phyloP scores from a whole-genome alignment of 1,140 invertebrate species.

The Sipha flava region DNA sequence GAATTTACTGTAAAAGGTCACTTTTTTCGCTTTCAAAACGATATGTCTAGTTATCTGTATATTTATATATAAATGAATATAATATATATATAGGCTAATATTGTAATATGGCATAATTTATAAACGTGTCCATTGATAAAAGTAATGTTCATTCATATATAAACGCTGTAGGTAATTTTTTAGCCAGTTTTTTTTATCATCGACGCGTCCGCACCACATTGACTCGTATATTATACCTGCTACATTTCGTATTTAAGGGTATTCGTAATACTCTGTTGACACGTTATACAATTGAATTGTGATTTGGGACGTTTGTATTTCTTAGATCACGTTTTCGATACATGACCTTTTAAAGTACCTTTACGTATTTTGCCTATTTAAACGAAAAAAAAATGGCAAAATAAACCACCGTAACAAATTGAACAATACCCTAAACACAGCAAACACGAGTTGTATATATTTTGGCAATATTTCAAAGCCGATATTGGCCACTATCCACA shows the following conservation, averaged over 20 bases:
- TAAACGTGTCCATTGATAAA: background rate
- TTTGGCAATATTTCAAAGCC: background rate
- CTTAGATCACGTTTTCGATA: background rate
- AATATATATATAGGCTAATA: no score
- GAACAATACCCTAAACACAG: background rate
- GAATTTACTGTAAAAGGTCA: background rate
- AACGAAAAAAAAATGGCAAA: background rate
- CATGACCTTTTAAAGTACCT: background rate
- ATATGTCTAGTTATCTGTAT: background rate
- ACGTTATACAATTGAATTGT: background rate
- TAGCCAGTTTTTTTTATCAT: background rate
- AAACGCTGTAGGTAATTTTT: background rate
- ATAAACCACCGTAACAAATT: slow-evolving; percentile 13
- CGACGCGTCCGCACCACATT: background rate
- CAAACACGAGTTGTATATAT: background rate
- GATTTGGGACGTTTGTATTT: background rate
- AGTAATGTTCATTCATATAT: background rate
- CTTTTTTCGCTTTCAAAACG: background rate
- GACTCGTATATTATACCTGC: background rate
- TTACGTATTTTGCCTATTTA: background rate
- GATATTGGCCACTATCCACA: background rate
- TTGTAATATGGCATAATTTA: background rate
- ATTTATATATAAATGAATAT: background rate
- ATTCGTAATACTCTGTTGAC: slow-evolving; percentile 5
- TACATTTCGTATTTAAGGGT: background rate